phyloP scores from a whole-genome alignment of 2,888 invertebrate genomes.

The Seladonia tumulorum region DNA sequence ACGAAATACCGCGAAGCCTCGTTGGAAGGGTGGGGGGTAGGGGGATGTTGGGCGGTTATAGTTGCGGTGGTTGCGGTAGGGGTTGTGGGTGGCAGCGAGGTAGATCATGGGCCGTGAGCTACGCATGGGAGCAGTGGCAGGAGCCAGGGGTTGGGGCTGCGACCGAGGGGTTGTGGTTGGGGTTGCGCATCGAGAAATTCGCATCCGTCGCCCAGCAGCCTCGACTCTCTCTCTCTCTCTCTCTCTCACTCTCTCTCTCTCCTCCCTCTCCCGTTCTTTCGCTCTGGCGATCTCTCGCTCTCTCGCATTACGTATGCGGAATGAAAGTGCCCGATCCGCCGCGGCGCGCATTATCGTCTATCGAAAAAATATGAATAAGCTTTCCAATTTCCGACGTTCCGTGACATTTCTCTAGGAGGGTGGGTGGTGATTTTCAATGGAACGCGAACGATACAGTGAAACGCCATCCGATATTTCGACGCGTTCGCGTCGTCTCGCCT shows the following conservation, averaged over 20 bases:
- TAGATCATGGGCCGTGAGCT: slow-evolving; percentile 30
- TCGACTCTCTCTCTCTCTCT: slow-evolving; percentile 4
- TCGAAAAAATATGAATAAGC: slow-evolving; percentile 83
- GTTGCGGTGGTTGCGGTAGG: background rate
- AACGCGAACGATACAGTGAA: slow-evolving; percentile 81
- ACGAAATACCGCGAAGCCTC: background rate
- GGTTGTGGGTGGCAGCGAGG: slow-evolving; percentile 10
- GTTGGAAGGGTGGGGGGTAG: background rate
- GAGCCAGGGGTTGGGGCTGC: slow-evolving; percentile 6
- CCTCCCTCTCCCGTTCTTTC: background rate
- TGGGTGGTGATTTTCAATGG: slow-evolving; percentile 78
- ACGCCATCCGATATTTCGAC: slow-evolving; percentile 82
- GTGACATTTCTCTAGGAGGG: slow-evolving; percentile 83
- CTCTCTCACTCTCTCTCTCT: too few species aligned
- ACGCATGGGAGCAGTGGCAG: slow-evolving; percentile 11
- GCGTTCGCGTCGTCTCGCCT: slow-evolving; percentile 63
- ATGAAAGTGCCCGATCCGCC: slow-evolving; percentile 76
- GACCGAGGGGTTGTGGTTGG: slow-evolving; percentile 38
- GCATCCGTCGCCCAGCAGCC: slow-evolving; percentile 14
- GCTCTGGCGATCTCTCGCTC: background rate
- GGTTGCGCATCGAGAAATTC: slow-evolving; percentile 32
- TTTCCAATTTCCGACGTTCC: slow-evolving; percentile 84
- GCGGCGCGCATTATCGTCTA: slow-evolving; percentile 69
- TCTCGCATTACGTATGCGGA: slow-evolving; percentile 78
- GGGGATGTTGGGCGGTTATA: background rate